Evolutionary conservation across 1,140 invertebrate species (phyloP).

Genomic region (Colletes gigas): DNA sequence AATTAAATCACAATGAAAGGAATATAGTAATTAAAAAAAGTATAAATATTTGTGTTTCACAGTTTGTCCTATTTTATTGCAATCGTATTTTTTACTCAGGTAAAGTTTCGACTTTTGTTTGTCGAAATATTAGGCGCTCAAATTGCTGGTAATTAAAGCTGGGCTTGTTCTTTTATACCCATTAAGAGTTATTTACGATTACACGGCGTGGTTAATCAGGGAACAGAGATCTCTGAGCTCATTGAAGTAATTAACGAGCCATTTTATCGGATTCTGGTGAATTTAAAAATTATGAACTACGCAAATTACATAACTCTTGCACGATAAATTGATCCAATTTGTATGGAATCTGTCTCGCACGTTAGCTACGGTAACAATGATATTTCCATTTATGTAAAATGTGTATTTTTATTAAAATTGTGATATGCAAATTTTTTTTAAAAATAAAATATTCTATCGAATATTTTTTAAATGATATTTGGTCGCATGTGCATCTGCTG

Average conservation of each 20-base stretch:
- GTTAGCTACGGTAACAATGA: background rate
- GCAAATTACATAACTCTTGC: background rate
- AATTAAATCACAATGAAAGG: too few species aligned
- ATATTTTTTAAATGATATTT: background rate
- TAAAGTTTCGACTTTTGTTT: background rate
- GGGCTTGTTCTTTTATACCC: constrained; percentile 14
- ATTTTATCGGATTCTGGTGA: background rate
- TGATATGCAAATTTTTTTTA: too few species aligned
- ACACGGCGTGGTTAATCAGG: constrained; percentile 18
- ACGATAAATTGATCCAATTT: background rate
- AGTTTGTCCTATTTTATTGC: background rate
- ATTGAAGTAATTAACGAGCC: constrained; percentile 2
- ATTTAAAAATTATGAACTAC: background rate
- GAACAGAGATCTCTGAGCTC: constrained; percentile 12
- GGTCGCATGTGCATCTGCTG: background rate
- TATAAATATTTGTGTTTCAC: background rate
- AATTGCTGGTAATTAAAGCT: background rate
- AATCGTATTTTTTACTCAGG: background rate
- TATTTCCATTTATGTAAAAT: background rate
- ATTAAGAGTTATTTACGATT: constrained; percentile 33
- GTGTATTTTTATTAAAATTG: background rate
- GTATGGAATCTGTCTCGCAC: background rate
- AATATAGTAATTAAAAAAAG: too few species aligned
- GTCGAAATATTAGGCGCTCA: background rate
- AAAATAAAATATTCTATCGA: background rate